Base-by-base conservation (phyloP, 2,113 vertebrate species). In the Capreolus pygargus region DNA sequence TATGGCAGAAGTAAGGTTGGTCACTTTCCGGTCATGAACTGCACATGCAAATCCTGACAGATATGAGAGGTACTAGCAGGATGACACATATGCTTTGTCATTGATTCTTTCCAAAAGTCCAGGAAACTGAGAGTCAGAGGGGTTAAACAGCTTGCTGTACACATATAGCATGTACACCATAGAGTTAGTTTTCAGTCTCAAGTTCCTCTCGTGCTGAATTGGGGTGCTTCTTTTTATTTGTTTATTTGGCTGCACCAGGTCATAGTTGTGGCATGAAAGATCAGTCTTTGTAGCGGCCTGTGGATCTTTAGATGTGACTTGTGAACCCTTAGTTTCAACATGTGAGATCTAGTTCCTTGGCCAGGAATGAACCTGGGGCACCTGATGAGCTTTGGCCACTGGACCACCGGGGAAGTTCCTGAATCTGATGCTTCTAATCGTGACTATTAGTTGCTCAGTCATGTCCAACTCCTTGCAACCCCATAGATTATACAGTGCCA, bases 111-210 rank as follows among this genome's bases (percentile, higher is more conserved):
- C 28, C 39, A 2, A 19, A 89, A 85, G 55, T 33, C 45, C 70
- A 74, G 45, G 67, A 95, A 81, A 52, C 27, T 0, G 36, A 33
- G 23, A 19, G 9, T 43, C 54, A 67, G 23, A 78, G 57, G 50
- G 19, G 50, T 55, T 47, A 86, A 89, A 28, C 27, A 50, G 13
- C 25, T 67, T 52, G 28, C 60, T 28, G 28, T 81, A 74, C 33
- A 1, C 7, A 28, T 36, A 14, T 5, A 61, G 55, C 55, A 52
- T 27, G 8, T 5, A 2, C 43, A 33, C 6, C 1, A 0, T 2
- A 27, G 74, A 74, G 25, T 16, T n/a, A 21, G 7, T 39, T 16
- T 52, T 45, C 61, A 36, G 1, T 47, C 17, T 45, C 23, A 36
- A 10, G 33, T 21, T 28, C 57, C 47, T 55, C 25, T 92, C 36